phyloP scores from a whole-genome alignment of 2,113 vertebrate species.

The Parus major region DNA sequence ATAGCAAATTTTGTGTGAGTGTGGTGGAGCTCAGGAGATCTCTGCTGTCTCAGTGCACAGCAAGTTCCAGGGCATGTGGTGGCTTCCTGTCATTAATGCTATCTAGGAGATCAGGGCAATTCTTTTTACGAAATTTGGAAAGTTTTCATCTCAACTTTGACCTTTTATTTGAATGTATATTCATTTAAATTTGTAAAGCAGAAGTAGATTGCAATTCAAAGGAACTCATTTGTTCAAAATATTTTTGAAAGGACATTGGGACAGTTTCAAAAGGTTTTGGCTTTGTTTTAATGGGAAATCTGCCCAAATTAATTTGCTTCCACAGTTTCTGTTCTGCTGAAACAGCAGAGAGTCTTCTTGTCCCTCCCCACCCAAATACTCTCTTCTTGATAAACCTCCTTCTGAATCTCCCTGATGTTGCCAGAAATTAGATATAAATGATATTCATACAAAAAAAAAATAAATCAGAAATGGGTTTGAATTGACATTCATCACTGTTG shows the following conservation, averaged over 20 bases:
- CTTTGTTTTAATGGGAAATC: conserved; percentile 38
- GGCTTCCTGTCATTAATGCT: not conserved
- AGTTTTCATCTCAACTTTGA: not conserved
- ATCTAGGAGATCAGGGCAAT: not conserved
- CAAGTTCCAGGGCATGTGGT: not conserved
- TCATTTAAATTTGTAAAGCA: not conserved
- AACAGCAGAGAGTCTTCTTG: conserved; percentile 21
- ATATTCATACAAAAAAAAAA: not conserved
- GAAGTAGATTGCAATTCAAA: not conserved
- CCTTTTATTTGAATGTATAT: not conserved
- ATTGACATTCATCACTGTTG: not conserved
- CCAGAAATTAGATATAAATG: not conserved
- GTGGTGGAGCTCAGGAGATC: not conserved
- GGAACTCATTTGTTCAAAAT: not conserved
- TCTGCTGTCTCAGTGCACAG: not conserved
- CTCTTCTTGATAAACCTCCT: not conserved
- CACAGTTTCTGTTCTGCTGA: conserved; percentile 4
- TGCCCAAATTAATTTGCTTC: conserved; percentile 42
- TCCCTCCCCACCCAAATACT: not conserved
- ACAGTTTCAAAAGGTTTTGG: not conserved
- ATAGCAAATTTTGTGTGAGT: not conserved
- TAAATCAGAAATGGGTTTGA: not conserved
- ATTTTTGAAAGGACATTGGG: conserved; percentile 16
- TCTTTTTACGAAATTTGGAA: not conserved
- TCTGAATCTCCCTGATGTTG: not conserved